Conservation (phyloP, 2,113 vertebrate species). For the Nerophis ophidion region DNA sequence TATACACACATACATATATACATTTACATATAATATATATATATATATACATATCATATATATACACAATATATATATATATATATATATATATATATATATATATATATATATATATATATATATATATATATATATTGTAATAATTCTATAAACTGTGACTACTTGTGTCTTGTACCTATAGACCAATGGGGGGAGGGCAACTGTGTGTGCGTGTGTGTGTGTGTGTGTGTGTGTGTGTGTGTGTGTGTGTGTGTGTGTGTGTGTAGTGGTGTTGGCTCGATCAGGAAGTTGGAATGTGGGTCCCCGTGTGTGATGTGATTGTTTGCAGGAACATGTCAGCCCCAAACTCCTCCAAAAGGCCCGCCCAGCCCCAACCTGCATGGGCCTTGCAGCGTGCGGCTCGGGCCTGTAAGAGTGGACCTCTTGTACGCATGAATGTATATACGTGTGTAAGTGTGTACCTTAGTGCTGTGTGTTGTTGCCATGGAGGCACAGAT, state of each 20-base stretch:
- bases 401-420: conserved; percentile 23
- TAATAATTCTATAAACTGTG: too few relatives aligned
- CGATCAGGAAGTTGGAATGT: conserved; percentile 83
- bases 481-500: conserved; percentile 61
- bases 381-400: too few relatives aligned
- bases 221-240: conserved; percentile 72
- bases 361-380: conserved; percentile 28
- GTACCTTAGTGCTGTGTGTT: neutral
- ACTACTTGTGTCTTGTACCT: neutral
- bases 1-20: too few relatives aligned
- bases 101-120: neutral
- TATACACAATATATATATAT: too few relatives aligned
- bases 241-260: conserved; percentile 32
- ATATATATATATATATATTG: too few relatives aligned
- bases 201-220: too few relatives aligned
- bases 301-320: conserved; percentile 91
- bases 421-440: conserved; percentile 1
- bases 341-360: conserved; percentile 73
- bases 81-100: too few relatives aligned
- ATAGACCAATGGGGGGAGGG: neutral
- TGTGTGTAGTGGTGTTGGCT: conserved; percentile 13
- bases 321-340: conserved; percentile 96
- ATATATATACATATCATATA: too few relatives aligned
- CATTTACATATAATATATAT: too few relatives aligned
- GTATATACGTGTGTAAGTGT: conserved; percentile 2